phyloP scores from a whole-genome alignment of 2,888 invertebrate genomes.

The Sinohyriopsis cumingii region DNA sequence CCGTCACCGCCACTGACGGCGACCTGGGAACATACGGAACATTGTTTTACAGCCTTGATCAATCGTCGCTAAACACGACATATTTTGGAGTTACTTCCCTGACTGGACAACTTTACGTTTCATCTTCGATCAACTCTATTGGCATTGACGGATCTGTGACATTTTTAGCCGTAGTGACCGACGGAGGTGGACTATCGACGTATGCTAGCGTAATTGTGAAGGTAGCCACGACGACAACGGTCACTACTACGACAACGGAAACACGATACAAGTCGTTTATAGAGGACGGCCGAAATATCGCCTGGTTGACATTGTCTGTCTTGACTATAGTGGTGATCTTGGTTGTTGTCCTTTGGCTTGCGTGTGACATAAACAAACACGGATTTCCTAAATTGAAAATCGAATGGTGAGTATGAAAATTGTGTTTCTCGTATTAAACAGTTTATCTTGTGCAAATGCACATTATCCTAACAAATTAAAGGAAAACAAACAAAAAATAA shows the following conservation, averaged over 20 bases:
- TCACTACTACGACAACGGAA: conserved; percentile 27
- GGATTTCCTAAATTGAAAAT: too few relatives aligned
- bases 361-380: neutral
- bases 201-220: too few relatives aligned
- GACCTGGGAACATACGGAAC: conserved; percentile 25
- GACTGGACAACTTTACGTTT: neutral
- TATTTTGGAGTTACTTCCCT: conserved; percentile 23
- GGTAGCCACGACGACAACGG: conserved; percentile 24
- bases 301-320: conserved; percentile 23
- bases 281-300: conserved; percentile 29
- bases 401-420: too few relatives aligned
- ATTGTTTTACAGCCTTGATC: conserved; percentile 23
- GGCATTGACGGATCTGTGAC: too few relatives aligned
- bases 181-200: too few relatives aligned
- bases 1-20: conserved; percentile 25
- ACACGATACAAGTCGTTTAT: conserved; percentile 28
- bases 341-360: conserved; percentile 2
- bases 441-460: too few relatives aligned
- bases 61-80: conserved; percentile 11
- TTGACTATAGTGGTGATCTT: conserved; percentile 7
- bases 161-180: too few relatives aligned
- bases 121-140: too few relatives aligned
- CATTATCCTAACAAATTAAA: too few relatives aligned
- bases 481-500: too few relatives aligned
- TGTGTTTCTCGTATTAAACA: too few relatives aligned